Base-by-base conservation (phyloP, 2,113 vertebrate genomes). In the Gila orcuttii region DNA sequence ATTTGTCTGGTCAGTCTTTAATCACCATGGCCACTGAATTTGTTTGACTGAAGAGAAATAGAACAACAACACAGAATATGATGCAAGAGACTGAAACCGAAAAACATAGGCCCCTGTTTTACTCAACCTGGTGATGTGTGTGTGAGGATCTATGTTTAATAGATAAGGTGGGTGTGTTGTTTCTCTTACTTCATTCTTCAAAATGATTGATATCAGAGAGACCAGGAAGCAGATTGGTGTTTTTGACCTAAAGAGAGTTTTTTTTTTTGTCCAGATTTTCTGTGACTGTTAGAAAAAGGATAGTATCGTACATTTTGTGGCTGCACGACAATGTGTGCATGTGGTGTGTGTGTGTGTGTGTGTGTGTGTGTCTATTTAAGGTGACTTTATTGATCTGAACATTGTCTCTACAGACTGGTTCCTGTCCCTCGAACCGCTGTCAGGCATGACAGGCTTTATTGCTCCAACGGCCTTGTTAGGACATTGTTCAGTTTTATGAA, bases 361-460 rank as follows among this genome's bases (percentile, higher is more conserved):
- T 28, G 28, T 28, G 68, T 73, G 36, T 60, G 28, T 74, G 28
- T 80, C 36, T 78, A 28, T 19, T 47, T 79, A 66, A 78, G 52
- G 64, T 88, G 81, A 78, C 84, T 79, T 25, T 68, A 62, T 75
- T 83, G 84, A 88, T 84, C 85, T 86, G 23, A 79, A 19, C 71
- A 39, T 79, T 52, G 28, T 86, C 50, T 64, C 36, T 68, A 17
- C 45, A 84, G 75, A 13, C 42, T 75, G 47, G 76, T 28, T 74
- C 33, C 13, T 84, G 80, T 83, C 66, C 74, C 57, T 84, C 57
- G 10, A 55, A 59, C 47, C 10, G 10, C 80, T 69, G 47, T 84
- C 57, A 68, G 39, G 42, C 42, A 59, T 55, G 84, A 84, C 64
- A 79, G 19, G 28, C 78, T 84, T 82, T 88, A 86, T 79, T 73